A percentile compares a stretch with the other conserved stretches of the same genome.
Evolutionary conservation across 1,140 invertebrate genomes (phyloP).

Genomic region (Andrena cerasifolii): DNA sequence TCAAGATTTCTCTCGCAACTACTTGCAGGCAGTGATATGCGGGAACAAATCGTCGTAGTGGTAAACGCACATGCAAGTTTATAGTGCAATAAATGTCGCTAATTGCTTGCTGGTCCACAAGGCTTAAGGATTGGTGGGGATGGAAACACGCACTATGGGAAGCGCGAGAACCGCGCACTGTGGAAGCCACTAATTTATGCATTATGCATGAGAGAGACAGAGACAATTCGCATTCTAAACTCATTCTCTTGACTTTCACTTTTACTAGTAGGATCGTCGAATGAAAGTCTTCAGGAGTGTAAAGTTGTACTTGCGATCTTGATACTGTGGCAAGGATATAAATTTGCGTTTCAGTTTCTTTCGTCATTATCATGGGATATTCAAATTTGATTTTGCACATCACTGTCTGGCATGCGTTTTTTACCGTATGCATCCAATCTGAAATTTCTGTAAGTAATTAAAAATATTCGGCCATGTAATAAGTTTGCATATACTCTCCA

Average conservation of each 20-base stretch:
- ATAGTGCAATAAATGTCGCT: too few species aligned
- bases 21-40: too few species aligned
- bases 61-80: too few species aligned
- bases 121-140: too few species aligned
- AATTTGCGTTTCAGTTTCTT: background rate
- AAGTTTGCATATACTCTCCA: background rate
- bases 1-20: too few species aligned
- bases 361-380: background rate
- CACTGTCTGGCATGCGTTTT: background rate
- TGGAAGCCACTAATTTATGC: too few species aligned
- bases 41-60: too few species aligned
- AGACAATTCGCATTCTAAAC: background rate
- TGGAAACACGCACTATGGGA: too few species aligned
- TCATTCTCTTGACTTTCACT: constrained; percentile 16
- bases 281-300: background rate
- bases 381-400: background rate
- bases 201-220: too few species aligned
- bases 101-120: too few species aligned
- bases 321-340: background rate
- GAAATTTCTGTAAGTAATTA: constrained; percentile 30
- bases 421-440: background rate
- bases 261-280: background rate
- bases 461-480: background rate
- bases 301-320: background rate
- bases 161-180: too few species aligned